Base-by-base conservation (phyloP, 2,113 vertebrate genomes). In the Callocephalon fimbriatum region DNA sequence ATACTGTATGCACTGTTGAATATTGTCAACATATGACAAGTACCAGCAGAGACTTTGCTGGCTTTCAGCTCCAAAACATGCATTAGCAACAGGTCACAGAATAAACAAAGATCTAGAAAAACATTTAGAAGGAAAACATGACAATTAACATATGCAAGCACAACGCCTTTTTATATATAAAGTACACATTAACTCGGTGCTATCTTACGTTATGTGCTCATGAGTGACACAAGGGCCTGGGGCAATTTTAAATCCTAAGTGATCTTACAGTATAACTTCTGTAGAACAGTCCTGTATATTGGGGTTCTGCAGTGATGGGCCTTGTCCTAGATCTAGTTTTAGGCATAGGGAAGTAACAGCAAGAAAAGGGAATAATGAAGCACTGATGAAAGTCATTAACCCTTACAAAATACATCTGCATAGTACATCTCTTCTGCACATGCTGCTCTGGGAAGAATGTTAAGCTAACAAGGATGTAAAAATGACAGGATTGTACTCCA, bases 11-110 rank as follows among this genome's bases (percentile, higher is more conserved):
- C 80, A 44, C 71, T 85, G 85, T 29, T 94, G 84, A 96, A 48
- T 92, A 80, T 76, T 93, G 94, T 92, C 95, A 94, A 68, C 48
- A 73, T 71, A 42, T 27, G 80, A 96, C 68, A 92, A 74, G 65
- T 44, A 90, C 66, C 81, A 90, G 66, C 47, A 90, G 88, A 79
- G 53, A 65, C 54, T 96, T 88, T 75, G 74, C 71, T 95, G 87
- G 67, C 59, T 93, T 88, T 96, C 80, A 84, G 75, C 50, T 95
- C 66, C 38, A 93, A 96, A 97, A 59, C 62, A 17, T 40, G 59
- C 65, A 47, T 97, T 97, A 98, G 71, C 81, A 80, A 90, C 86
- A 97, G 92, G 90, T 96, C 93, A 95, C 40, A 87, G 88, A 63
- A 59, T 89, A 94, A 95, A 84, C 86, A 93, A 22, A 91, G 88